Percentiles rank a stretch among this genome's conserved stretches.
Evolutionary conservation across 2,888 invertebrate genomes (phyloP).

Genomic region (Sarcophaga rosellei): DNA sequence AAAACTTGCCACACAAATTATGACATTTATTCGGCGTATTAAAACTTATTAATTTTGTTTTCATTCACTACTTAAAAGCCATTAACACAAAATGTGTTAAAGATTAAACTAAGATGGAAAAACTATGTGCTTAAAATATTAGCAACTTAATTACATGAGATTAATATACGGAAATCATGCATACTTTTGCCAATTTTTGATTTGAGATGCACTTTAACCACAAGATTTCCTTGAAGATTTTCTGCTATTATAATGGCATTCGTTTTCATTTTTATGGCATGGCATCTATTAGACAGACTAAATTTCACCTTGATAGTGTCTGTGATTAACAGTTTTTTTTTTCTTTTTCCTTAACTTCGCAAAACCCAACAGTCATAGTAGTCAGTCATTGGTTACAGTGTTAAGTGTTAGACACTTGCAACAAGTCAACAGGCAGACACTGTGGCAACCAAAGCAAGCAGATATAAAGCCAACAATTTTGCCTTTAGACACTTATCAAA

Average conservation of each 20-base stretch:
- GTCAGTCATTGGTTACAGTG: constrained; percentile 3
- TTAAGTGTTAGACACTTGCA: constrained; percentile 27
- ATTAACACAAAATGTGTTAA: not conserved
- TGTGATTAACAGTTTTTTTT: constrained; percentile 41
- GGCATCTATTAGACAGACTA: constrained; percentile 17
- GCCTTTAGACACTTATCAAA: constrained; percentile 33
- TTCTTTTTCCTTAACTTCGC: not conserved
- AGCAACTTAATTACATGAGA: constrained; percentile 48
- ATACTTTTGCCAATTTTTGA: constrained; percentile 8
- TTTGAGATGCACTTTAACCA: not conserved
- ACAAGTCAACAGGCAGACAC: not conserved
- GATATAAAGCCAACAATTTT: not conserved
- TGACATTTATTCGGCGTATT: not conserved
- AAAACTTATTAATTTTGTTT: no score
- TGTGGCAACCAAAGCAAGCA: not conserved
- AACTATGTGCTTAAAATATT: constrained; percentile 35
- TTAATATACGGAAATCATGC: constrained; percentile 31
- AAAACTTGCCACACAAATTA: not conserved
- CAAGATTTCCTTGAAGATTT: not conserved
- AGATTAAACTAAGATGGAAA: not conserved
- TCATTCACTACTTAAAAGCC: not conserved
- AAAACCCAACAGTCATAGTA: not conserved
- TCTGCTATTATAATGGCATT: constrained; percentile 5
- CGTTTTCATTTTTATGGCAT: not conserved
- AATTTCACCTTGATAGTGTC: constrained; percentile 45